phyloP scores from a whole-genome alignment of 2,113 vertebrate genomes.

The Zootoca vivipara region DNA sequence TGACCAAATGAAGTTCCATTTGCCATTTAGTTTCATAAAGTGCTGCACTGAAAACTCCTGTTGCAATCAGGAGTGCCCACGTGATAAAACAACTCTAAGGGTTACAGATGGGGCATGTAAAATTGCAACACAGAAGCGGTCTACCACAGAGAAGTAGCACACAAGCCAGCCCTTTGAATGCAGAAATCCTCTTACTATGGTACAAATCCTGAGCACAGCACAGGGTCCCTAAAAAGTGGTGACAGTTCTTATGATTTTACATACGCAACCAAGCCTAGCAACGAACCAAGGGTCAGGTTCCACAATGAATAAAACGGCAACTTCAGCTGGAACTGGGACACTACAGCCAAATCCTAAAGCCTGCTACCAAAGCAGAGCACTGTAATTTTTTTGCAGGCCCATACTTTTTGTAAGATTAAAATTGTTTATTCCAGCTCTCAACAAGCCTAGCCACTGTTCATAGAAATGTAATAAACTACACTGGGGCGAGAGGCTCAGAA shows the following conservation, averaged over 20 bases:
- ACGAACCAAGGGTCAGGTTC: background rate
- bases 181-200: background rate
- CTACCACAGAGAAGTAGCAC: background rate
- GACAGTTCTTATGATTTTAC: background rate
- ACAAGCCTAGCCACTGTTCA: background rate
- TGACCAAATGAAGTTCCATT: background rate
- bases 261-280: background rate
- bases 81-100: background rate
- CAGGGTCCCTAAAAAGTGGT: background rate
- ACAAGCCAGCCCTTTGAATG: background rate
- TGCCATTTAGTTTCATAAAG: background rate
- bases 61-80: background rate
- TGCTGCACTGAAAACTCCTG: background rate
- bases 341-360: background rate
- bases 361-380: constrained; percentile 3
- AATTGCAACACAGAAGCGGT: background rate
- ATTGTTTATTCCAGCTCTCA: no score
- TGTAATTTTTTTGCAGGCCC: no score
- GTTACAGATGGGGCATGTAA: background rate
- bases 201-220: background rate
- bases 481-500: background rate
- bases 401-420: no score
- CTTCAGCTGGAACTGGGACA: background rate
- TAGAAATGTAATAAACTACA: background rate
- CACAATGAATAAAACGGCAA: background rate